These are phyloP conservation scores for Scaptomyza montana DNA, from an alignment of 1,140 invertebrate species.

Conservation along the genomic window DNA sequence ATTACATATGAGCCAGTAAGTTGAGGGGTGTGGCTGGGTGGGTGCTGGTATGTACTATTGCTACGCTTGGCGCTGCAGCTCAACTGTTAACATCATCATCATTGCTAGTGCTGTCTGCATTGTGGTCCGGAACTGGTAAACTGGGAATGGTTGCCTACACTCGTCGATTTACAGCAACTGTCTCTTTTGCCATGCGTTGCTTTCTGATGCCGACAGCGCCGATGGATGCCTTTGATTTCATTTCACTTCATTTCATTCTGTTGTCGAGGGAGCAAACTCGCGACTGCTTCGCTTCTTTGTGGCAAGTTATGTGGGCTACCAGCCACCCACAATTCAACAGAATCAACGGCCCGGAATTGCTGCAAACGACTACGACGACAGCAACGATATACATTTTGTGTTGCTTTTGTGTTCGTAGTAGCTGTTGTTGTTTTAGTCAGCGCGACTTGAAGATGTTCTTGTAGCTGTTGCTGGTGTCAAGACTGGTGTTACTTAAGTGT, in stretches of 20 bases:
- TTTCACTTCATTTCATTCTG: slow-evolving; percentile 81
- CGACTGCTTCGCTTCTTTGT: slow-evolving; percentile 46
- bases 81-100: slow-evolving; percentile 77
- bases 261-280: slow-evolving; percentile 50
- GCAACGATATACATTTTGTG: slow-evolving; percentile 32
- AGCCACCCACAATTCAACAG: slow-evolving; percentile 25
- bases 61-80: slow-evolving; percentile 54
- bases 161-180: slow-evolving; percentile 18
- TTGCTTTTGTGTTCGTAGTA: slow-evolving; percentile 3
- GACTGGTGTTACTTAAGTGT: slow-evolving; percentile 29
- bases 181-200: slow-evolving; percentile 62
- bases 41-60: slow-evolving; percentile 11
- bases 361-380: slow-evolving; percentile 41
- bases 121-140: slow-evolving; percentile 33
- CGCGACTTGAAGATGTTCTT: no score
- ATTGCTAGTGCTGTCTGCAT: slow-evolving; percentile 37
- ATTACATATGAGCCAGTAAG: slow-evolving; percentile 33
- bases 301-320: slow-evolving; percentile 31
- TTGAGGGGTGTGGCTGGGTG: slow-evolving; percentile 6
- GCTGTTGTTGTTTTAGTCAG: slow-evolving; percentile 9
- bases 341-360: slow-evolving; percentile 69
- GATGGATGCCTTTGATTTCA: slow-evolving; percentile 77
- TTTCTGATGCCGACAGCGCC: slow-evolving; percentile 47
- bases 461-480: slow-evolving; percentile 12
- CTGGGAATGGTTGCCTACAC: slow-evolving; percentile 9